Evolutionary conservation across 2,888 invertebrate species (phyloP).

Genomic region (Nemapogon koenigi): DNA sequence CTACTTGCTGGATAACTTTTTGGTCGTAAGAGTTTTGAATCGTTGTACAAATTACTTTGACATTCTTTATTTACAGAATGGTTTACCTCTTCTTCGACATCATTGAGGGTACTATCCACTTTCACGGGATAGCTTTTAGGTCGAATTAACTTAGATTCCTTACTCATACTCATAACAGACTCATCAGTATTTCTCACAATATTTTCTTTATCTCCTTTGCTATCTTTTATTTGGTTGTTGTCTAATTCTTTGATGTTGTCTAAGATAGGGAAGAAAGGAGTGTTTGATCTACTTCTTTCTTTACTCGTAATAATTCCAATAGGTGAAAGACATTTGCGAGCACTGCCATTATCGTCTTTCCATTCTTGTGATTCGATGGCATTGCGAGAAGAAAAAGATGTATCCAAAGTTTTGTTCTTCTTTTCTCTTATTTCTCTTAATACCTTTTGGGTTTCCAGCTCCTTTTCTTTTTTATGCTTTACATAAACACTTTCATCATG

Average conservation of each 20-base stretch:
- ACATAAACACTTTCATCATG: constrained; percentile 71
- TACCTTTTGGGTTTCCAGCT: constrained; percentile 72
- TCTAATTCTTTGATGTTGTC: constrained; percentile 54
- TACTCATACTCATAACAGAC: constrained; percentile 26
- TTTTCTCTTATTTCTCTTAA: constrained; percentile 73
- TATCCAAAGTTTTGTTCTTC: constrained; percentile 44
- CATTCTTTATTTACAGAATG: constrained; percentile 21
- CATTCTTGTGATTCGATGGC: constrained; percentile 26
- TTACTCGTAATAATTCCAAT: constrained; percentile 31
- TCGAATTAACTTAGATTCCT: constrained; percentile 50
- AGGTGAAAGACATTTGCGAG: constrained; percentile 45
- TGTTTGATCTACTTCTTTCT: constrained; percentile 52
- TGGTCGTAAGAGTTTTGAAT: constrained; percentile 59
- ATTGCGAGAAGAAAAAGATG: constrained; percentile 27
- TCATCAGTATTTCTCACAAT: constrained; percentile 9
- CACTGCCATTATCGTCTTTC: constrained; percentile 26
- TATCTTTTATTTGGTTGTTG: constrained; percentile 19
- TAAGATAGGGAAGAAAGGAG: constrained; percentile 57
- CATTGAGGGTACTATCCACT: constrained; percentile 34
- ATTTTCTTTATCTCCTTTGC: constrained; percentile 13
- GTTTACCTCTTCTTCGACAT: constrained; percentile 24
- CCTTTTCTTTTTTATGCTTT: constrained; percentile 67
- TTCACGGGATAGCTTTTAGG: constrained; percentile 68
- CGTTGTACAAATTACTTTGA: constrained; percentile 28
- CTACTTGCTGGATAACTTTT: constrained; percentile 67